phyloP scores from a whole-genome alignment of 2,797 vertebrate genomes.

The Eulemur rubriventer region DNA sequence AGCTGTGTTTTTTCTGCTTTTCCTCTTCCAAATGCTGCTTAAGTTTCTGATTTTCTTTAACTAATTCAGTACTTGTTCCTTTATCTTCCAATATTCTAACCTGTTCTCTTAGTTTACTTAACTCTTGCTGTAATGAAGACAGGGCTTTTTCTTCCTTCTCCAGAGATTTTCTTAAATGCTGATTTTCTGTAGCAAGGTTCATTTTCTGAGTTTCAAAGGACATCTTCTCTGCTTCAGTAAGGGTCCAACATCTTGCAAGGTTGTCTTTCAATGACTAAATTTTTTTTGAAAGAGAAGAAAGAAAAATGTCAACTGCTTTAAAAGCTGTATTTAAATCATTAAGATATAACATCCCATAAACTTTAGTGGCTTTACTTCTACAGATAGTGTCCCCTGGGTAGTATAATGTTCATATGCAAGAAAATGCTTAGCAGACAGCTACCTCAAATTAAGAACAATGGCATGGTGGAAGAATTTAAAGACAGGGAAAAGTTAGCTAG shows the following conservation, averaged over 20 bases:
- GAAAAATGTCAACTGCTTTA: constrained; percentile 21
- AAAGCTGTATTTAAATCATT: constrained; percentile 45
- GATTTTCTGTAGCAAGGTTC: constrained; percentile 90
- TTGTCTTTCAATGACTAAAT: constrained; percentile 88
- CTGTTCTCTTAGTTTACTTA: constrained; percentile 89
- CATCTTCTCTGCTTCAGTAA: constrained; percentile 85
- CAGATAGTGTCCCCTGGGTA: not conserved
- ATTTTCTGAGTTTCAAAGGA: constrained; percentile 87
- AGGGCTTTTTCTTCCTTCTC: constrained; percentile 91
- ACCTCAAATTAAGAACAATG: not conserved
- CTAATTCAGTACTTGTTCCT: constrained; percentile 86
- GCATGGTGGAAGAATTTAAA: not conserved
- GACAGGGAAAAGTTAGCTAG: not conserved
- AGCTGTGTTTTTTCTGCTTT: constrained; percentile 86
- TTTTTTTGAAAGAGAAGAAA: constrained; percentile 63
- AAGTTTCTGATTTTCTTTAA: constrained; percentile 92
- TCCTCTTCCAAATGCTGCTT: constrained; percentile 92
- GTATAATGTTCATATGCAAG: not conserved
- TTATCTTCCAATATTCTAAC: constrained; percentile 90
- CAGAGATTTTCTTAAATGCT: constrained; percentile 89
- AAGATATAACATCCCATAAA: not conserved
- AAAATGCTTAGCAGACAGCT: not conserved
- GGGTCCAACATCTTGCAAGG: constrained; percentile 86
- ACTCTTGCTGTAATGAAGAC: constrained; percentile 90
- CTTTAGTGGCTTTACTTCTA: not conserved